Percentiles rank a stretch among this genome's conserved stretches.
Conservation (phyloP, 1,140 invertebrate genomes). For the Hestina assimilis region DNA sequence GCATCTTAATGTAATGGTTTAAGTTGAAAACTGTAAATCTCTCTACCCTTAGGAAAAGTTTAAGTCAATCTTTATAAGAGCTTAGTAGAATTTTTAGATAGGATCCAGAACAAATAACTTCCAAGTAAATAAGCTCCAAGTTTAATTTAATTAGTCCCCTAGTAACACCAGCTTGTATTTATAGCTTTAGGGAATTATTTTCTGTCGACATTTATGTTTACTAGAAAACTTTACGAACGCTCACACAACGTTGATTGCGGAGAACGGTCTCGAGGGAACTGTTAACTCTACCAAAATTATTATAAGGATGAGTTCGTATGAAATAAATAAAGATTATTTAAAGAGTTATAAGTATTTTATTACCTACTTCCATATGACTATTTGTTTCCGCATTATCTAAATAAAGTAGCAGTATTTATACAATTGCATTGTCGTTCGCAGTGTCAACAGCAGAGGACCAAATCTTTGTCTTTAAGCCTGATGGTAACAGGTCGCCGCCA, state of each 20-base stretch:
- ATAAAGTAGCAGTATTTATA: too few species aligned
- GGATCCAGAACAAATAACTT: background rate
- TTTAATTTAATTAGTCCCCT: constrained; percentile 11
- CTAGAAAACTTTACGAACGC: constrained; percentile 23
- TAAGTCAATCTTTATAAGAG: too few species aligned
- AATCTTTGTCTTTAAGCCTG: too few species aligned
- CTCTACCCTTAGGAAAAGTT: too few species aligned
- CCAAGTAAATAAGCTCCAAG: constrained; percentile 6
- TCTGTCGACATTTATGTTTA: constrained; percentile 22
- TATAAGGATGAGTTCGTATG: constrained; percentile 10
- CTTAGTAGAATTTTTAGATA: background rate
- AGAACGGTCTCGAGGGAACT: constrained; percentile 11
- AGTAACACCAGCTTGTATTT: constrained; percentile 10
- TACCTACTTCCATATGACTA: too few species aligned
- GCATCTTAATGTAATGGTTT: too few species aligned
- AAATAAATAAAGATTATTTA: constrained; percentile 4
- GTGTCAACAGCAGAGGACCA: too few species aligned
- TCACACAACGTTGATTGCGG: constrained; percentile 24
- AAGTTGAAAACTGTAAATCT: too few species aligned
- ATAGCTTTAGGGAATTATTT: constrained; percentile 20
- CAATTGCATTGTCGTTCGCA: too few species aligned
- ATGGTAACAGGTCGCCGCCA: too few species aligned
- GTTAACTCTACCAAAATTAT: constrained; percentile 15
- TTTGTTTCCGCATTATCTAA: too few species aligned
- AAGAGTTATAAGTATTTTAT: too few species aligned